Conservation (phyloP, 92 coral and sea anemone species). For the Porites evermanni region DNA sequence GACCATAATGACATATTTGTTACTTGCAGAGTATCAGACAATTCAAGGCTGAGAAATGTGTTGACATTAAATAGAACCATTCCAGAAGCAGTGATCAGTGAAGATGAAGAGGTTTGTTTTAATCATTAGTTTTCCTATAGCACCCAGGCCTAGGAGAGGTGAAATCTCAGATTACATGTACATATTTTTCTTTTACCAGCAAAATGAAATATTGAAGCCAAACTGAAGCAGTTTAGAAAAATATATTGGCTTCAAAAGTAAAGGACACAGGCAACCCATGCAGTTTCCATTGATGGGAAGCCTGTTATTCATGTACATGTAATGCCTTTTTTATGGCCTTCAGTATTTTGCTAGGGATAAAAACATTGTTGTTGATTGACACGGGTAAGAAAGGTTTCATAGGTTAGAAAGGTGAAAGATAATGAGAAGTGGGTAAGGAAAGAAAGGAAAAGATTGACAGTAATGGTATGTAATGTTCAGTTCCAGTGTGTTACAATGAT, state of each 20-base stretch:
- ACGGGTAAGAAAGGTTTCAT: no score
- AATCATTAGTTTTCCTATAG: not conserved
- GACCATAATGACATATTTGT: not conserved
- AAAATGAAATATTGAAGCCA: not conserved
- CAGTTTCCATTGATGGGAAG: no score
- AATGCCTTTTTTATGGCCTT: no score
- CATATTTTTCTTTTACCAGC: not conserved
- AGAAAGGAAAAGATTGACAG: no score
- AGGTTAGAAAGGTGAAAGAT: no score
- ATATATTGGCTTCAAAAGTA: no score
- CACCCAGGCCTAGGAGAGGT: not conserved
- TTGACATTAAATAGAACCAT: conserved; percentile 69
- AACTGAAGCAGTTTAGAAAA: no score
- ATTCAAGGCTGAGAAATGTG: conserved; percentile 52
- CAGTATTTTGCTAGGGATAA: not conserved
- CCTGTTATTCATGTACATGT: no score
- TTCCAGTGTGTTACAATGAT: not conserved
- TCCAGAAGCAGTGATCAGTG: conserved; percentile 83
- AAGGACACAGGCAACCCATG: not conserved
- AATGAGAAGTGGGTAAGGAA: no score
- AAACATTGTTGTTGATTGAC: no score
- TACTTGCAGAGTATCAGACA: conserved; percentile 56
- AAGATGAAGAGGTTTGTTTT: conserved; percentile 73
- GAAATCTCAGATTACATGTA: not conserved
- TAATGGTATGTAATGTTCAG: not conserved